Percentiles rank a stretch among this genome's conserved stretches.
These are phyloP conservation scores for Eupithecia abbreviata DNA, from an alignment of 2,888 invertebrate species.

Conservation along the genomic window DNA sequence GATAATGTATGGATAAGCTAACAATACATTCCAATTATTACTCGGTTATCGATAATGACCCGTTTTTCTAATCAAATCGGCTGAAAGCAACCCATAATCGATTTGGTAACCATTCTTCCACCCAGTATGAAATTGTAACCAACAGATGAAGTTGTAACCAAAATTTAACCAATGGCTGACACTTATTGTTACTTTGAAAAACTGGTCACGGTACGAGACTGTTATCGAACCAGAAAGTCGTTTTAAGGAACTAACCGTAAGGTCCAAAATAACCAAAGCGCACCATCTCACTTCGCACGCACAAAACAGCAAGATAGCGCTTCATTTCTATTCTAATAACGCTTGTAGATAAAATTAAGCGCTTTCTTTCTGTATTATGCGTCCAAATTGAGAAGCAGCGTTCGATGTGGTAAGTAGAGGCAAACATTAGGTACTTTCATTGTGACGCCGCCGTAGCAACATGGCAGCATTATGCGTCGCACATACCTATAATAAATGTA, in stretches of 20 bases:
- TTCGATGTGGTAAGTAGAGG: conserved; percentile 73
- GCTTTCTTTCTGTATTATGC: conserved; percentile 33
- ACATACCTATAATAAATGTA: conserved; percentile 83
- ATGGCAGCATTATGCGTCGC: conserved; percentile 79
- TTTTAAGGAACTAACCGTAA: neutral
- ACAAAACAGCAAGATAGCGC: conserved; percentile 25
- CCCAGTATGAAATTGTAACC: neutral
- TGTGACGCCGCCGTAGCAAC: conserved; percentile 61
- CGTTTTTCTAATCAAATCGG: neutral
- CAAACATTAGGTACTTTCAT: conserved; percentile 74
- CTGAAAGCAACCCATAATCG: neutral
- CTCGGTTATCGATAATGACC: conserved; percentile 1
- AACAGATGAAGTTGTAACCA: neutral
- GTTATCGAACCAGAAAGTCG: neutral
- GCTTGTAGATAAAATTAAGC: conserved; percentile 28
- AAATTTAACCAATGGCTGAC: neutral
- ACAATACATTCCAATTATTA: conserved; percentile 13
- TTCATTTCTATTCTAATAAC: conserved; percentile 24
- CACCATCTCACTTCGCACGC: conserved; percentile 15
- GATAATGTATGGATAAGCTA: neutral
- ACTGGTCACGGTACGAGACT: neutral
- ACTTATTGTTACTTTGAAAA: neutral
- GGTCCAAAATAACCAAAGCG: conserved; percentile 23
- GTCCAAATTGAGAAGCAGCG: conserved; percentile 30
- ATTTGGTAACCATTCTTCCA: neutral